A percentile compares a stretch with the other conserved stretches of the same genome.
Evolutionary conservation across 2,888 invertebrate species (phyloP).

Genomic region (Auanema freiburgensis): DNA sequence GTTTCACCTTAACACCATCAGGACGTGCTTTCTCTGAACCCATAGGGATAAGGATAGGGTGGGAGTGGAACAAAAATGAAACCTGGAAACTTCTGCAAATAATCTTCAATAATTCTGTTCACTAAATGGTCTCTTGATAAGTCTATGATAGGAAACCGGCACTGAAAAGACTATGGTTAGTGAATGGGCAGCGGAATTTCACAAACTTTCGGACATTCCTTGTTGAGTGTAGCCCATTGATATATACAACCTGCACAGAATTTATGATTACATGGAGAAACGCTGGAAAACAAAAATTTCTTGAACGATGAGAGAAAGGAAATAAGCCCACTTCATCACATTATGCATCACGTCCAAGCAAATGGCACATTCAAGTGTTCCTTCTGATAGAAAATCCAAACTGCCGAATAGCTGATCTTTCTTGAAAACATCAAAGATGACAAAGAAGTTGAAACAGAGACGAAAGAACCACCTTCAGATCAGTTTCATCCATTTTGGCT

Average conservation of each 20-base stretch:
- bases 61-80: too few relatives aligned
- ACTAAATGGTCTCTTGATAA: conserved; percentile 5
- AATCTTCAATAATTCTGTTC: conserved; percentile 2
- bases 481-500: not conserved
- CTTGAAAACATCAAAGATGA: conserved; percentile 1
- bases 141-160: conserved; percentile 2
- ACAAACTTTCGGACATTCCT: conserved; percentile 13
- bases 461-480: not conserved
- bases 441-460: not conserved
- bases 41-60: too few relatives aligned
- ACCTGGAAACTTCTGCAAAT: not conserved
- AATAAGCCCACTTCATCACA: conserved; percentile 12
- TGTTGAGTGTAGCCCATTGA: conserved; percentile 8
- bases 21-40: too few relatives aligned
- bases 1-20: too few relatives aligned
- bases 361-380: conserved; percentile 8
- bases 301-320: not conserved
- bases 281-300: not conserved
- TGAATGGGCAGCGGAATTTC: not conserved
- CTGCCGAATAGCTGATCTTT: not conserved
- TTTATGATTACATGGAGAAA: conserved; percentile 15
- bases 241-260: conserved; percentile 19
- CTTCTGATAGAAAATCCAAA: not conserved
- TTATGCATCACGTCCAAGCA: conserved; percentile 15
- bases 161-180: not conserved